Base-by-base conservation (phyloP, 2,797 vertebrate species). In the Poeciliopsis infans region DNA sequence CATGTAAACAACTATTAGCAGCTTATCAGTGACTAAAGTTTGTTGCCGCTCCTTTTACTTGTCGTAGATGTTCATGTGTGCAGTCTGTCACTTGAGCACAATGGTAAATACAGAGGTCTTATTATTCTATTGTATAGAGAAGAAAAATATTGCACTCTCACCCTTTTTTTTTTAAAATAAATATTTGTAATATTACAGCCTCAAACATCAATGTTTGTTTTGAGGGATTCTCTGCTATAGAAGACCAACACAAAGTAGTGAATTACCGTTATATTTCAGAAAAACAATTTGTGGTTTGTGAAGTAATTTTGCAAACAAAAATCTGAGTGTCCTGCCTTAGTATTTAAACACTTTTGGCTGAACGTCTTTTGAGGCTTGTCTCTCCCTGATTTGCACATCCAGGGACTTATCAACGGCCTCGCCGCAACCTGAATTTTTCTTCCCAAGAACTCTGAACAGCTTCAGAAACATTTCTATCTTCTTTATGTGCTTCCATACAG, bases 31-130 rank as follows among this genome's bases (percentile, higher is more conserved):
- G 43, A 81, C 47, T 70, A 20, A 39, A 36, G n/a, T 79, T 78
- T 76, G 83, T 80, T 61, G 70, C 79, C 68, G 55, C 61, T 47
- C 47, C 71, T 77, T 72, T 70, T 69, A 72, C 68, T 68, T 57
- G 59, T 59, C 79, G 28, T 68, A 41, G 75, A 86, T 78, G 76
- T 53, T 86, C 79, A 90, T 78, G 72, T 76, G 80, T 84, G 84
- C 66, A 57, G 10, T 28, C 25, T 57, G 53, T 57, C 25, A 28
- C 25, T 57, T 57, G 53, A 57, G n/a, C 25, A 57, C 53, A 57
- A 28, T 57, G 12, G 25, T 55, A 55, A n/a, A 10, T 55, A 55
- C 25, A 11, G 11, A 57, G 11, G 13, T 4, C n/a, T 59, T 64
- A 18, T 64, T 20, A 16, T 64, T 20, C 16, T 36, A 18, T 64